These are phyloP conservation scores for Alcedo atthis DNA, from an alignment of 2,797 vertebrate species.

Conservation along the genomic window DNA sequence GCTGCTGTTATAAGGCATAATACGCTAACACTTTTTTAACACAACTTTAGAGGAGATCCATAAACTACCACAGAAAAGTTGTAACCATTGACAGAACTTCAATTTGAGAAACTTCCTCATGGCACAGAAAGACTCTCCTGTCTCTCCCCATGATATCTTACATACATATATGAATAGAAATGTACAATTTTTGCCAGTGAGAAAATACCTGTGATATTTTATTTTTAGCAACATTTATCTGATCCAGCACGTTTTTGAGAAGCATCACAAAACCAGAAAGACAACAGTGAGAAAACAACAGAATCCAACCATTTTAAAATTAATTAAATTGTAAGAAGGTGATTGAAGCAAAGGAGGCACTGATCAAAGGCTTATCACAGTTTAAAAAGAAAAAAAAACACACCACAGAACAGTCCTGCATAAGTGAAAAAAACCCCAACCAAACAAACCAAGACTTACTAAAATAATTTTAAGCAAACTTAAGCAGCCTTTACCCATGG, in stretches of 20 bases:
- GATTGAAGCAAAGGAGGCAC: neutral
- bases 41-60: neutral
- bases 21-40: neutral
- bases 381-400: neutral
- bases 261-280: neutral
- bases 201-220: neutral
- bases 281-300: neutral
- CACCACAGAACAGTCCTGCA: neutral
- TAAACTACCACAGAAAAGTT: neutral
- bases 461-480: slow-evolving; percentile 15
- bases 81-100: neutral
- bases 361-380: neutral
- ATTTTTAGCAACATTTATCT: neutral
- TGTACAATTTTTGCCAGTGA: neutral
- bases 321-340: neutral
- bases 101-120: neutral
- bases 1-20: neutral
- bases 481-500: neutral
- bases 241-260: slow-evolving; percentile 8
- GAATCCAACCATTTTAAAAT: neutral
- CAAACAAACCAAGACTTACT: neutral
- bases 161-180: neutral
- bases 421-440: neutral
- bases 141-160: neutral
- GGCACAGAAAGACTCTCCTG: neutral